Percentiles rank a stretch among this genome's conserved stretches.
phyloP scores from a whole-genome alignment of 2,113 vertebrate species.

The Nothoprocta pentlandii region DNA sequence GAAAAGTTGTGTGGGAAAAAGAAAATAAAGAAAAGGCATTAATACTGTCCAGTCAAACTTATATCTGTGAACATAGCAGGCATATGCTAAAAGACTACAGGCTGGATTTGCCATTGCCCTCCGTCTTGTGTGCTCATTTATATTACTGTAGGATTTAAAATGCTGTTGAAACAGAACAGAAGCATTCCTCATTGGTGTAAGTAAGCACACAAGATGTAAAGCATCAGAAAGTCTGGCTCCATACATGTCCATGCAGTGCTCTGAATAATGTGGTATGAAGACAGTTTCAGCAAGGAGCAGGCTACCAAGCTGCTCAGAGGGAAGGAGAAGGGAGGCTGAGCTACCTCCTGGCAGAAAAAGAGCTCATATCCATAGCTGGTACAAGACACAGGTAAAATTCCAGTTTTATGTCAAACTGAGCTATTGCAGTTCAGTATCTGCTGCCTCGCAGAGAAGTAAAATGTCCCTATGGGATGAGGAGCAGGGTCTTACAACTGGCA shows the following conservation, averaged over 20 bases:
- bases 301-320: neutral
- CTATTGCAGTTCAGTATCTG: neutral
- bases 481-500: neutral
- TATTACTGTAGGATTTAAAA: neutral
- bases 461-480: neutral
- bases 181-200: neutral
- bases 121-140: neutral
- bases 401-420: neutral
- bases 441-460: neutral
- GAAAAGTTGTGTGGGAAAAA: neutral
- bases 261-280: neutral
- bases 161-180: neutral
- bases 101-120: neutral
- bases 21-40: neutral
- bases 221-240: neutral
- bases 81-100: neutral
- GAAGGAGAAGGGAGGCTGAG: neutral
- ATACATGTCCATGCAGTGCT: accelerated
- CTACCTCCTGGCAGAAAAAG: neutral
- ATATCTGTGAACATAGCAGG: neutral
- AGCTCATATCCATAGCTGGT: neutral
- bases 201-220: neutral
- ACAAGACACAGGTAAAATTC: neutral
- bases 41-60: neutral
- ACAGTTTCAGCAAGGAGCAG: neutral